These are phyloP conservation scores for Diogma glabrata DNA, from an alignment of 2,888 invertebrate species.

Conservation along the genomic window DNA sequence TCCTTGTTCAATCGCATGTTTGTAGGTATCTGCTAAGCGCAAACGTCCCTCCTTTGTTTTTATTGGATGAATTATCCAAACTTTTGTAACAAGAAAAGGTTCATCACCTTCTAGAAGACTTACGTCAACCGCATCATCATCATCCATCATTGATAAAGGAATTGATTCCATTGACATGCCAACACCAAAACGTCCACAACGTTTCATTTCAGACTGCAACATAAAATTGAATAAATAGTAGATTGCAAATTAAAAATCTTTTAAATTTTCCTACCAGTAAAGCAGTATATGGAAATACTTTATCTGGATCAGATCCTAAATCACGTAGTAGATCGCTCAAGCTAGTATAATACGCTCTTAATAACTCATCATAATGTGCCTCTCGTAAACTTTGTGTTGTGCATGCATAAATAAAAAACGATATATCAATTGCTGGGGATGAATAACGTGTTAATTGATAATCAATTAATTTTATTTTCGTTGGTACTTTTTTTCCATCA, in stretches of 20 bases:
- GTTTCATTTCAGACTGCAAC: conserved; percentile 33
- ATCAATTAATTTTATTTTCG: conserved; percentile 50
- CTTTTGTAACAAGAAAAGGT: conserved; percentile 45
- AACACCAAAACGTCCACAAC: conserved; percentile 39
- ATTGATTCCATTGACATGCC: conserved; percentile 44
- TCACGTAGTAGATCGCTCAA: conserved; percentile 42
- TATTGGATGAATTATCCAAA: conserved; percentile 52
- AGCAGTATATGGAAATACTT: conserved; percentile 35
- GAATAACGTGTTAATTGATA: conserved; percentile 51
- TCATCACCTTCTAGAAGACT: conserved; percentile 40
- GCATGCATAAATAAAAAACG: conserved; percentile 51
- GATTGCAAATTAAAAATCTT: not conserved
- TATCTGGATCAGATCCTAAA: conserved; percentile 47
- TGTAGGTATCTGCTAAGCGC: conserved; percentile 50
- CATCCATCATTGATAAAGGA: conserved; percentile 41
- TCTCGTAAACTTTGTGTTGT: conserved; percentile 45
- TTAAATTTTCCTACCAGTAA: conserved; percentile 21
- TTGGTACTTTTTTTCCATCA: conserved; percentile 23
- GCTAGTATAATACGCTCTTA: conserved; percentile 44
- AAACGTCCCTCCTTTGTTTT: conserved; percentile 45
- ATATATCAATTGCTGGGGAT: conserved; percentile 45
- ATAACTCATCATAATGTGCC: conserved; percentile 42
- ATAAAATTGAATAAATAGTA: not conserved
- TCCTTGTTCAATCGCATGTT: conserved; percentile 50
- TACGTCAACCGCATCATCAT: conserved; percentile 42